Base-by-base conservation (phyloP, 1,140 invertebrate species). In the Catajapyx aquilonaris region DNA sequence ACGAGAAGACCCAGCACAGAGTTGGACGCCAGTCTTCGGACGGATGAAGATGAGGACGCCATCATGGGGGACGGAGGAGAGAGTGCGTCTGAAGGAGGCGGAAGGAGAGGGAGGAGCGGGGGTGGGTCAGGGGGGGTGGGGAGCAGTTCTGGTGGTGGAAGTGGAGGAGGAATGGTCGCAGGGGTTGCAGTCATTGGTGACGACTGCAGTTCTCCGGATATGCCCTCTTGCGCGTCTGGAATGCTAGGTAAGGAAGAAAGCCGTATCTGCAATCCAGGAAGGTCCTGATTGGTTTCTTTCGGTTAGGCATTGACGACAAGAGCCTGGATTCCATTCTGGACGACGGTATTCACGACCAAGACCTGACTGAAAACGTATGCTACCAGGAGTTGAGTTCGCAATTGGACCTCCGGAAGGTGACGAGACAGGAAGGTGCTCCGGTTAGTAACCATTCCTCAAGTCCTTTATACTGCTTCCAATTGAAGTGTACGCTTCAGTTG, bases 281-380 rank as follows among this genome's bases (percentile, higher is more conserved):
- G n/a, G n/a, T n/a, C n/a, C n/a, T n/a, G n/a, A n/a, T n/a, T n/a
- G n/a, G n/a, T n/a, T n/a, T n/a, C n/a, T n/a, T n/a, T n/a, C n/a
- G n/a, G n/a, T n/a, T n/a, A 56, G 58, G 49, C 41, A 44, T 60
- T 31, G 59, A 61, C 41, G 60, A 63, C 25, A 52, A 40, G 40
- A 56, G 50, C 39, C 46, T 64, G 2, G 62, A 65, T 37, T 57
- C 58, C 16, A 53, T 65, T 4, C 45, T 65, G 1, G 54, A 50
- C 15, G 62, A 65, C 41, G 60, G 60, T 16, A 60, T 62, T 35
- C 48, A 46, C 9, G 47, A 55, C 23, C 58, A 64, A 41, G 47
- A 56, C 18, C 45, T 64, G 1, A 35, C 49, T 2, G 59, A 64
- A 4, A 65, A 64, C 31, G 39, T 46, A 2, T 52, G 50, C 30